These are phyloP conservation scores for Calidris pygmaea DNA, from an alignment of 2,113 vertebrate species.

Conservation along the genomic window DNA sequence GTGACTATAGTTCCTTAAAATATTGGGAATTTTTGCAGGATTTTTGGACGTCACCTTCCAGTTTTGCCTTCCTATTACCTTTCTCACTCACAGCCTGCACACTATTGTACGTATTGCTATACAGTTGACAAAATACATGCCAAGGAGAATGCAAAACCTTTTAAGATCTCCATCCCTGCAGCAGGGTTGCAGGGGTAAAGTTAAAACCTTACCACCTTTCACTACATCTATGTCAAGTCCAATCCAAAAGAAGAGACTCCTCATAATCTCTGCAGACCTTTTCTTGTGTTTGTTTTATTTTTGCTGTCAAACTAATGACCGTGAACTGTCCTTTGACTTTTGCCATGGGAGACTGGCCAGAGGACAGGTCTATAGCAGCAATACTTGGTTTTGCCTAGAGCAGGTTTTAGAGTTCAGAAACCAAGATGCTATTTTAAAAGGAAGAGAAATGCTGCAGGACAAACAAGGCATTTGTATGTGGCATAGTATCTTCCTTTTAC, in stretches of 20 bases:
- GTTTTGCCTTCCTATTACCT: not conserved
- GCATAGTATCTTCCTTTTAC: not conserved
- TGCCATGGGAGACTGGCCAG: not conserved
- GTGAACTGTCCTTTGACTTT: not conserved
- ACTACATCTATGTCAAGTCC: not conserved
- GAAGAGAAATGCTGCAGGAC: not conserved
- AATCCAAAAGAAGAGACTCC: not conserved
- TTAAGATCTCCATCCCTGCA: not conserved
- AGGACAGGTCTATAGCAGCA: not conserved
- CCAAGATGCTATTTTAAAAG: not conserved
- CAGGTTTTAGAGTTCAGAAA: not conserved
- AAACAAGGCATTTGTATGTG: not conserved
- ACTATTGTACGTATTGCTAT: not conserved
- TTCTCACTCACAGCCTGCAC: not conserved
- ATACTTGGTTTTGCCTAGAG: not conserved
- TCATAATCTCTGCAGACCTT: not conserved
- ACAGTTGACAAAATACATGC: not conserved
- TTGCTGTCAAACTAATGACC: not conserved
- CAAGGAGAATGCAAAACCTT: not conserved
- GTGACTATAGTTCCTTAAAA: not conserved
- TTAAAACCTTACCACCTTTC: not conserved
- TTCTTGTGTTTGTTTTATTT: not conserved
- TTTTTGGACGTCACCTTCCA: not conserved
- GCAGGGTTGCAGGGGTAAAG: rapidly evolving
- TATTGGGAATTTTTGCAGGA: not conserved